Base-by-base conservation (phyloP, 2,113 vertebrate genomes). In the Telmatochromis brachygnathus region DNA sequence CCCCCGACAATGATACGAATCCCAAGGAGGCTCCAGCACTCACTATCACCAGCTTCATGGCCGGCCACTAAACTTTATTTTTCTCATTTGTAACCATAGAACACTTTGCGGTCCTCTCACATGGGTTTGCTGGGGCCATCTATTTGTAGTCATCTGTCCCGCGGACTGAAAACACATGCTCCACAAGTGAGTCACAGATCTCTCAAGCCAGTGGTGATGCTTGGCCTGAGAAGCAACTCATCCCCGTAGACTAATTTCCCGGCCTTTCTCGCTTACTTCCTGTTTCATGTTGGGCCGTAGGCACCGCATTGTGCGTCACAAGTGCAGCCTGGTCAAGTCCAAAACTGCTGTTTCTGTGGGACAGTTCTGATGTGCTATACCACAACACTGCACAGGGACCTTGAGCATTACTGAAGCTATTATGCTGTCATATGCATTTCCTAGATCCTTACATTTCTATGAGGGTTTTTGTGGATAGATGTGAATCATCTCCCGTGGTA, bases 161-260 rank as follows among this genome's bases (percentile, higher is more conserved):
- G 39, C 45, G 83, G 91, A 92, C 89, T 87, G 83, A 91, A 93
- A 93, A 91, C 88, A 94, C 89, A 94, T 94, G 92, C 89, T 90
- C 23, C 39, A 58, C 21, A 15, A 91, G 87, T 89, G 93, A 93
- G 88, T 92, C 92, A 93, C 84, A 83, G 56, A 84, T 54, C 91
- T 91, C 92, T 89, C 83, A 88, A 89, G 93, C 93, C 92, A 92
- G 87, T 9, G 35, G 42, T 60, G 89, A 89, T 89, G 87, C 86
- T 92, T 37, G 9, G 93, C 92, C 92, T 93, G 93, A 94, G 95
- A 95, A 96, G 93, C 47, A 21, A 81, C 51, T 28, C 56, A 84
- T 95, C 93, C 91, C 94, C 10, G 33, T 55, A 93, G 94, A 94
- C 89, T 87, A 33, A 91, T 93, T 88, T 95, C 90, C 90, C 86